These are phyloP conservation scores for Aptenodytes patagonicus DNA, from an alignment of 2,113 vertebrate species.

Conservation along the genomic window DNA sequence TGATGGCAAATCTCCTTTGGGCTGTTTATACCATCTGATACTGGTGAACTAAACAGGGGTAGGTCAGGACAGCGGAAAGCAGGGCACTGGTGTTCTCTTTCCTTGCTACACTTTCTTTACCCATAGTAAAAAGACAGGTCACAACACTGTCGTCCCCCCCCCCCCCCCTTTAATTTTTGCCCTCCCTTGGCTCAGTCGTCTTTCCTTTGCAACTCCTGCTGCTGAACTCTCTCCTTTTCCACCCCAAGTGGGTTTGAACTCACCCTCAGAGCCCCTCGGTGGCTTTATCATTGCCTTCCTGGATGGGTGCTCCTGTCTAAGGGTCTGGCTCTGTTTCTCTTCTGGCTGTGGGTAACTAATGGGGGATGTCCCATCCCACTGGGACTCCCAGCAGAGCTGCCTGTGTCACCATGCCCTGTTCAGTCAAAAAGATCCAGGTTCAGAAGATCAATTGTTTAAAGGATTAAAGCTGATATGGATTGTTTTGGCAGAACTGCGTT, in stretches of 20 bases:
- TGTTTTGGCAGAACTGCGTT: neutral
- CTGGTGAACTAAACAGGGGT: neutral
- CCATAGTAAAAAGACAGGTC: neutral
- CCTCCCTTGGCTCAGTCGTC: neutral
- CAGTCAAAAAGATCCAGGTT: neutral
- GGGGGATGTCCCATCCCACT: neutral
- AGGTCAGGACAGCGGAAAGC: neutral
- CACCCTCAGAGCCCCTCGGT: neutral
- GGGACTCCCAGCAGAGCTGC: neutral
- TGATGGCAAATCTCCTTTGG: conserved; percentile 1
- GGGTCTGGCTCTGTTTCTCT: neutral
- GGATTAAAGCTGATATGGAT: neutral
- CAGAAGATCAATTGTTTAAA: neutral
- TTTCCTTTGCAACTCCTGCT: neutral
- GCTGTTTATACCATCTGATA: neutral
- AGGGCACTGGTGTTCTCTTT: neutral
- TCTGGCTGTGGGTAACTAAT: neutral
- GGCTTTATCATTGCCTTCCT: neutral
- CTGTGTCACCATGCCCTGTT: neutral
- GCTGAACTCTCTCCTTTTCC: neutral
- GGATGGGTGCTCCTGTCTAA: neutral
- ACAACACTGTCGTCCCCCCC: neutral
- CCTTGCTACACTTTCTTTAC: neutral
- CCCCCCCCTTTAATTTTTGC: neutral
- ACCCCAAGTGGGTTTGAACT: neutral